These are phyloP conservation scores for Netelia fuscicornis DNA, from an alignment of 2,888 invertebrate genomes.

Conservation along the genomic window DNA sequence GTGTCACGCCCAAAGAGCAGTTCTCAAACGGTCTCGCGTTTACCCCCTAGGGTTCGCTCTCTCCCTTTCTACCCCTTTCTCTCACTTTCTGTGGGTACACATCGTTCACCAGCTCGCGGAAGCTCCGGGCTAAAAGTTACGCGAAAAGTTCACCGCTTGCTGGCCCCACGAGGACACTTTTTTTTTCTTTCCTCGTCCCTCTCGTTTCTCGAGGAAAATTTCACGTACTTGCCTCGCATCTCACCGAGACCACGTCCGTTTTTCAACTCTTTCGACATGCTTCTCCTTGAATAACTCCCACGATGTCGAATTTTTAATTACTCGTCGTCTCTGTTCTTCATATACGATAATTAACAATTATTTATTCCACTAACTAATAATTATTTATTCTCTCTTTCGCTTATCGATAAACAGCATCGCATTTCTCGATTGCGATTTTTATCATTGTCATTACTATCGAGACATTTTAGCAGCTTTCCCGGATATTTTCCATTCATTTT, in stretches of 20 bases:
- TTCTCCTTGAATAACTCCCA: background rate
- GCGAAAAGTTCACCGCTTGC: slow-evolving; percentile 58
- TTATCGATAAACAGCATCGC: too few species aligned
- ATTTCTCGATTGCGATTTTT: too few species aligned
- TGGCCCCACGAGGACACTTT: slow-evolving; percentile 48
- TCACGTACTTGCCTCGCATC: slow-evolving; percentile 17
- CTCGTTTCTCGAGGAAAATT: slow-evolving; percentile 12
- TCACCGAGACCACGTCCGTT: slow-evolving; percentile 13
- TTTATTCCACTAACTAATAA: too few species aligned
- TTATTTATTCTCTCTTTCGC: too few species aligned
- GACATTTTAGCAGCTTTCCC: background rate
- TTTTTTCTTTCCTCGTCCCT: slow-evolving; percentile 3
- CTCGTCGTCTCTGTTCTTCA: background rate
- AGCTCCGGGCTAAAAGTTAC: slow-evolving; percentile 56
- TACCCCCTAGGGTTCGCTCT: slow-evolving; percentile 24
- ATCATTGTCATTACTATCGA: too few species aligned
- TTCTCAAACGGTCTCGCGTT: slow-evolving; percentile 58
- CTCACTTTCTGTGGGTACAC: slow-evolving; percentile 38
- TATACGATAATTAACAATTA: background rate
- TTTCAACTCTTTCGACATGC: slow-evolving; percentile 3
- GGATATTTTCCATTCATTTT: background rate
- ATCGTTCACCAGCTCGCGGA: slow-evolving; percentile 39
- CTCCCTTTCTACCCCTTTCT: slow-evolving; percentile 5
- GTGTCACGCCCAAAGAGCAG: slow-evolving; percentile 38
- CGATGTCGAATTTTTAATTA: background rate